Evolutionary conservation across 2,113 vertebrate species (phyloP).

Genomic region (Channa maculata): DNA sequence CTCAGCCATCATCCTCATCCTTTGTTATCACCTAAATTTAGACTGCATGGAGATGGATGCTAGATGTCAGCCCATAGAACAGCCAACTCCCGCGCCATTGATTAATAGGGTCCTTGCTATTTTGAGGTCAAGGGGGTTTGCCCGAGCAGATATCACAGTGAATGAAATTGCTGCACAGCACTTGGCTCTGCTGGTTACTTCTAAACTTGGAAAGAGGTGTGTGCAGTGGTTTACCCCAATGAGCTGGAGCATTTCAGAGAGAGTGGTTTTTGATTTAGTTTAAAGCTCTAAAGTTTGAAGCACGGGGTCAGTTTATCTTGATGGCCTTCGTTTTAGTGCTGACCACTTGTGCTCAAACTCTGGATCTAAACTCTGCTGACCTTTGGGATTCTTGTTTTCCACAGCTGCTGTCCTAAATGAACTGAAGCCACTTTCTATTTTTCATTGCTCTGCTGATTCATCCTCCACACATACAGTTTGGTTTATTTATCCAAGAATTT

Average conservation of each 20-base stretch:
- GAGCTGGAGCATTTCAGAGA: neutral
- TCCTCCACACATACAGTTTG: constrained; percentile 21
- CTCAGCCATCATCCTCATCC: constrained; percentile 49
- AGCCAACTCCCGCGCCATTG: constrained; percentile 29
- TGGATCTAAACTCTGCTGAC: constrained; percentile 18
- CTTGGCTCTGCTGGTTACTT: neutral
- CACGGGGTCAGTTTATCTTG: constrained; percentile 6
- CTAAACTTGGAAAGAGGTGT: constrained; percentile 5
- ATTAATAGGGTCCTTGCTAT: constrained; percentile 69
- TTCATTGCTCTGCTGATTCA: constrained; percentile 2
- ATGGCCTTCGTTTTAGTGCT: neutral
- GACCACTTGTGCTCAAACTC: neutral
- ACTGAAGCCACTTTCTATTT: constrained; percentile 12
- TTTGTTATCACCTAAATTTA: constrained; percentile 68
- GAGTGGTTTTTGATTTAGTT: constrained; percentile 28
- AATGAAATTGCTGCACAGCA: constrained; percentile 17
- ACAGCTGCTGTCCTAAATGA: constrained; percentile 2
- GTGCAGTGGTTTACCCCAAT: neutral
- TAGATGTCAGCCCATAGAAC: constrained; percentile 43
- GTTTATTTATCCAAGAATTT: constrained; percentile 39
- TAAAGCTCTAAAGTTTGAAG: constrained; percentile 9
- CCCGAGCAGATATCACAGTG: constrained; percentile 41
- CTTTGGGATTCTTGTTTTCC: constrained; percentile 6
- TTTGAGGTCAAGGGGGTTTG: constrained; percentile 65
- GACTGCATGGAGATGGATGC: constrained; percentile 68